Base-by-base conservation (phyloP, 2,113 vertebrate genomes). In the Montifringilla adamsi region DNA sequence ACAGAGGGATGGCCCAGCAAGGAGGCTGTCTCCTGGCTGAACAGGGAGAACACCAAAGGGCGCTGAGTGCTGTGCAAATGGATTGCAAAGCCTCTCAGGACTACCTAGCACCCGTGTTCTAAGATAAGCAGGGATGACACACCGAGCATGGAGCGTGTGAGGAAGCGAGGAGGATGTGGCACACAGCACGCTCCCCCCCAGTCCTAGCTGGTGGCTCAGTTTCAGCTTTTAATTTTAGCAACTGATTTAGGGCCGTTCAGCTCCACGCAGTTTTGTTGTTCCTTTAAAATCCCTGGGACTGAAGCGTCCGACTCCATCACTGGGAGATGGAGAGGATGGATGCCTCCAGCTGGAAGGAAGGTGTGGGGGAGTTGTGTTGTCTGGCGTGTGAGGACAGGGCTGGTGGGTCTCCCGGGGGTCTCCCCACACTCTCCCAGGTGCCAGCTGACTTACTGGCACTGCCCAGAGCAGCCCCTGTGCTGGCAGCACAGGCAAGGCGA, bases 201-300 rank as follows among this genome's bases (percentile, higher is more conserved):
- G 56, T 79, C 88, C 88, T 93, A 12, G 43, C 72, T 95, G 83
- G 94, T 69, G 72, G 89, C 95, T 97, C 86, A 68, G 73, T 94
- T 97, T 91, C 93, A 96, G 94, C 84, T 94, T 90, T 94, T 94
- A 91, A 94, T 94, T 96, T 96, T 96, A 96, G 92, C 63, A 90
- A n/a, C 73, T 16, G 80, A 75, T 92, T 93, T 86, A 84, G 76
- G 86, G 76, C 91, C 11, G 11, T 68, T 92, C 22, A 2, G 55
- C 62, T 92, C 87, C 91, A 64, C 15, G 1, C 6, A 1, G 52
- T 87, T 94, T 91, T 93, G 91, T 90, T 94, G 39, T 89, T 92
- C 31, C 89, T 96, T 74, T 73, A 78, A 85, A 94, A 85, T 91
- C 46, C 30, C 53, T 49, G 70, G 53, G 69, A 63, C 64, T 11